Percentiles rank a stretch among this genome's conserved stretches.
phyloP scores from a whole-genome alignment of 2,888 invertebrate species.

The Dromius quadrimaculatus region DNA sequence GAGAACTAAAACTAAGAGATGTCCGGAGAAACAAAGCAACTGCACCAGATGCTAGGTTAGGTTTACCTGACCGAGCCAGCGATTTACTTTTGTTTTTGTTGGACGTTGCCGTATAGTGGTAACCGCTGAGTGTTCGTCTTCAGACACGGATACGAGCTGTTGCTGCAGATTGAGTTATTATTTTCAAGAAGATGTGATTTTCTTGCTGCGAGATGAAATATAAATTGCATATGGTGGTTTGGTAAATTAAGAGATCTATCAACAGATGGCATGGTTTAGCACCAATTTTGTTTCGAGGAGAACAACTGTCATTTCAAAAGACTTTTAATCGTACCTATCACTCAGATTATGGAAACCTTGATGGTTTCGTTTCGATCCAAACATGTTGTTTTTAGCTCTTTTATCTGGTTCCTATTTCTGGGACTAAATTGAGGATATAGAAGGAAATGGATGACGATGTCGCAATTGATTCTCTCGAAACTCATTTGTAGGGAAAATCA shows the following conservation, averaged over 20 bases:
- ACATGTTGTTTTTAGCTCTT: too few relatives aligned
- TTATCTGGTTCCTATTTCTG: too few relatives aligned
- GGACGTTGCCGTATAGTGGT: constrained; percentile 19
- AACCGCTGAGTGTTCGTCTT: constrained; percentile 10
- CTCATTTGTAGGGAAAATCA: too few relatives aligned
- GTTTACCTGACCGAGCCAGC: constrained; percentile 26
- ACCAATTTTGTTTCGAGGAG: neutral
- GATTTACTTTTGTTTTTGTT: constrained; percentile 37
- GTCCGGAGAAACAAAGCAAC: constrained; percentile 38
- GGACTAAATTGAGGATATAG: too few relatives aligned
- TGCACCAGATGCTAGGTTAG: constrained; percentile 27
- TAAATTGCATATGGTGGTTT: constrained; percentile 30
- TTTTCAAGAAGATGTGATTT: constrained; percentile 34
- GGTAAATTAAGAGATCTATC: constrained; percentile 27
- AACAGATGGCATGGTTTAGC: neutral
- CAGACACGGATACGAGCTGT: constrained; percentile 25
- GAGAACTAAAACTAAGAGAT: constrained; percentile 26
- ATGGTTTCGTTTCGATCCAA: too few relatives aligned
- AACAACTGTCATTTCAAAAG: neutral
- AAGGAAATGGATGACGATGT: too few relatives aligned
- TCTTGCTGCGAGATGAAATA: constrained; percentile 17
- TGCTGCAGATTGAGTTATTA: constrained; percentile 47
- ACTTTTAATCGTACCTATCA: too few relatives aligned
- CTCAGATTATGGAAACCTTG: too few relatives aligned
- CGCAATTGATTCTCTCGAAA: too few relatives aligned